Evolutionary conservation across 2,888 invertebrate species (phyloP).

Genomic region (Archips crataeganus): DNA sequence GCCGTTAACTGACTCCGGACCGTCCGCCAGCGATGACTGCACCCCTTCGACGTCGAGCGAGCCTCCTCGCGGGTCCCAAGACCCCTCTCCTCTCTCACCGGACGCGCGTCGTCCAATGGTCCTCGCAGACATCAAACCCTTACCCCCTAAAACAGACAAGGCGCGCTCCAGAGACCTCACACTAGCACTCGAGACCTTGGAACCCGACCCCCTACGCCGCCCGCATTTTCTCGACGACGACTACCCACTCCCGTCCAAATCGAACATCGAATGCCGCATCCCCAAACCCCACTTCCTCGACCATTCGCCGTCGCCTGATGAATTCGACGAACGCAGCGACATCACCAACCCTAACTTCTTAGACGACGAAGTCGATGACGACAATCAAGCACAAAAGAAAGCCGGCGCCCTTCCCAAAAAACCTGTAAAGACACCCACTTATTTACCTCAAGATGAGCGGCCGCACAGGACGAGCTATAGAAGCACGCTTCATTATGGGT

Average conservation of each 20-base stretch:
- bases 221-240: conserved; percentile 88
- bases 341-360: conserved; percentile 81
- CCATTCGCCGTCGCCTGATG: conserved; percentile 82
- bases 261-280: conserved; percentile 80
- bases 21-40: conserved; percentile 82
- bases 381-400: conserved; percentile 72
- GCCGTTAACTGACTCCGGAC: conserved; percentile 82
- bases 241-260: conserved; percentile 84
- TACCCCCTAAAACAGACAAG: conserved; percentile 68
- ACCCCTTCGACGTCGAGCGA: conserved; percentile 80
- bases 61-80: conserved; percentile 62
- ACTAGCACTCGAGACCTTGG: conserved; percentile 73
- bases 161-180: conserved; percentile 77
- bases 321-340: conserved; percentile 80
- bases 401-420: conserved; percentile 76
- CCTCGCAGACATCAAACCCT: conserved; percentile 65
- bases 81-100: conserved; percentile 64
- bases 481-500: conserved; percentile 76
- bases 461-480: conserved; percentile 76
- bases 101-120: conserved; percentile 71
- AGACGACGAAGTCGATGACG: conserved; percentile 77
- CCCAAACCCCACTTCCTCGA: conserved; percentile 84
- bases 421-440: conserved; percentile 65
- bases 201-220: conserved; percentile 75
- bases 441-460: conserved; percentile 70